phyloP scores from a whole-genome alignment of 2,797 vertebrate species.

The Tokudaia muenninki region DNA sequence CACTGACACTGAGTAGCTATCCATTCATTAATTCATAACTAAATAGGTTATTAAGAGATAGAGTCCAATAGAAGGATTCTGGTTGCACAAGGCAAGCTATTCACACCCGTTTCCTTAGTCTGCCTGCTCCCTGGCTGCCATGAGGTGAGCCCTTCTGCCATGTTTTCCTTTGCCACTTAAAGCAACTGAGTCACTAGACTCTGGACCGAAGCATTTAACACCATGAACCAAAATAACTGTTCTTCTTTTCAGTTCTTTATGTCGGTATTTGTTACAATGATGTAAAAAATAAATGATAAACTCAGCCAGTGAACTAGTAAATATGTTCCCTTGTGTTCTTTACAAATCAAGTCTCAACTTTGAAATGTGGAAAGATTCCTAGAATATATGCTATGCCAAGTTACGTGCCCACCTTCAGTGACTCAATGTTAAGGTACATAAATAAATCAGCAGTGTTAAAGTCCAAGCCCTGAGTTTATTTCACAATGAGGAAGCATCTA shows the following conservation, averaged over 20 bases:
- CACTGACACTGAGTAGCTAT: background rate
- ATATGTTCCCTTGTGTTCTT: background rate
- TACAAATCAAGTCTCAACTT: background rate
- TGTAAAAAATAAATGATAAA: background rate
- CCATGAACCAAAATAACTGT: background rate
- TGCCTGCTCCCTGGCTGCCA: background rate
- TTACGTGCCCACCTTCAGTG: background rate
- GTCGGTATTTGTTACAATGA: background rate
- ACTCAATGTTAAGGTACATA: background rate
- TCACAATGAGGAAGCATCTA: background rate
- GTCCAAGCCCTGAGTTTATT: background rate
- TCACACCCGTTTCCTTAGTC: background rate
- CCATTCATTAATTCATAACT: background rate
- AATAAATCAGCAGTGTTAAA: background rate
- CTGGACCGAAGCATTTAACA: background rate
- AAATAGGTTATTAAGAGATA: background rate
- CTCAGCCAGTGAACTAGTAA: background rate
- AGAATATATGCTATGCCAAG: background rate
- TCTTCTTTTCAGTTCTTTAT: background rate
- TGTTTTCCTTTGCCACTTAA: background rate
- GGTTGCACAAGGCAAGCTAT: background rate
- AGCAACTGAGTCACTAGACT: background rate
- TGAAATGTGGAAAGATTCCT: background rate
- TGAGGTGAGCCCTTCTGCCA: background rate
- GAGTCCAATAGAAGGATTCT: background rate